These are phyloP conservation scores for Drosophila pandora DNA, from an alignment of 1,140 invertebrate species.

Conservation along the genomic window DNA sequence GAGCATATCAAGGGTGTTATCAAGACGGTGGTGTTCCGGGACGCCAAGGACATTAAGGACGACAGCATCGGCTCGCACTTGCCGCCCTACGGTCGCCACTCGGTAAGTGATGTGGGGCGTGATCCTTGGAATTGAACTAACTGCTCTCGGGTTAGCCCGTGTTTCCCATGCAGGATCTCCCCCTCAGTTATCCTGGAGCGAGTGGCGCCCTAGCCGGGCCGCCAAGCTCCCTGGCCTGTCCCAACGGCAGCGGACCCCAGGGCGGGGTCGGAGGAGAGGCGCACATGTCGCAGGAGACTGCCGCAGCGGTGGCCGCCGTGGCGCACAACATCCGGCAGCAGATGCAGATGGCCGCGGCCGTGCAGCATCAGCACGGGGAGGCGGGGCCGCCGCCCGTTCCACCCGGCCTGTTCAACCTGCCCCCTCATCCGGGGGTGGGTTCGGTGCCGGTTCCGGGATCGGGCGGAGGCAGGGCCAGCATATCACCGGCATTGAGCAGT, in stretches of 20 bases:
- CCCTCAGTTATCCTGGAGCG: conserved; percentile 76
- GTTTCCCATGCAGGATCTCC: conserved; percentile 80
- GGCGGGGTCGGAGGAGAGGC: conserved; percentile 38
- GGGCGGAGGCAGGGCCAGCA: conserved; percentile 72
- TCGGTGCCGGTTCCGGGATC: conserved; percentile 69
- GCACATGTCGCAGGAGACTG: conserved; percentile 82
- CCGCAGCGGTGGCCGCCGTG: conserved; percentile 81
- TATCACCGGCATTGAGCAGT: conserved; percentile 76
- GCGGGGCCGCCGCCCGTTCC: conserved; percentile 83
- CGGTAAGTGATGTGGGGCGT: conserved; percentile 62
- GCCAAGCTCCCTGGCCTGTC: conserved; percentile 60
- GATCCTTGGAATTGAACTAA: conserved; percentile 44
- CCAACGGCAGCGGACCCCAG: conserved; percentile 63
- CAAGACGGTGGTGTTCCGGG: conserved; percentile 95
- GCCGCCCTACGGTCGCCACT: conserved; percentile 80
- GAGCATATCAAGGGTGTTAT: conserved; percentile 96
- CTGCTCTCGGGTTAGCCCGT: conserved; percentile 71
- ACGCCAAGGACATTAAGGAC: conserved; percentile 90
- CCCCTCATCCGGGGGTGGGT: conserved; percentile 67
- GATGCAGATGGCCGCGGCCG: conserved; percentile 89
- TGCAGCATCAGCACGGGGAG: conserved; percentile 85
- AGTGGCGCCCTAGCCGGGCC: conserved; percentile 45
- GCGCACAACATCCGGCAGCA: conserved; percentile 89
- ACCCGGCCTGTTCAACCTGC: conserved; percentile 82
- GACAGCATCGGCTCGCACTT: conserved; percentile 84